A percentile compares a stretch with the other conserved stretches of the same genome.
These are phyloP conservation scores for Lasioglossum morio DNA, from an alignment of 2,888 invertebrate genomes.

Conservation along the genomic window DNA sequence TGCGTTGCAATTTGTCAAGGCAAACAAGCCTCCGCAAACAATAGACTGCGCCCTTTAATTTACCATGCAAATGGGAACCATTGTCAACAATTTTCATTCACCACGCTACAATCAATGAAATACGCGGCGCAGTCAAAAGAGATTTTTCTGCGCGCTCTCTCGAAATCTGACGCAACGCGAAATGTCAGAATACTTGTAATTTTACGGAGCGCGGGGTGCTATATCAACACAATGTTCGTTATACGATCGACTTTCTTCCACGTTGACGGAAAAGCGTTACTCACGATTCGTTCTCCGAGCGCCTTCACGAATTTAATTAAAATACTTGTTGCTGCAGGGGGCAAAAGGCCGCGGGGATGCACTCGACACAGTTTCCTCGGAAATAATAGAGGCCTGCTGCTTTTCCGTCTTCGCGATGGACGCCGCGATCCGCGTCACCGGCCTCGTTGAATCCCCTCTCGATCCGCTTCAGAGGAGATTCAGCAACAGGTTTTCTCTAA, in stretches of 20 bases:
- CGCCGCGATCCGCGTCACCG: background rate
- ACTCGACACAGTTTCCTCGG: background rate
- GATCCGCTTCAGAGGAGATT: background rate
- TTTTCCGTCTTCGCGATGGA: conserved; percentile 12
- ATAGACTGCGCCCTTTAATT: background rate
- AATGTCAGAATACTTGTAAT: background rate
- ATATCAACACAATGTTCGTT: background rate
- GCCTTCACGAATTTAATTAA: background rate
- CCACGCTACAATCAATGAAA: background rate
- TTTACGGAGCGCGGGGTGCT: background rate
- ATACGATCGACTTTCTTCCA: background rate
- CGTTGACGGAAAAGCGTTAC: background rate
- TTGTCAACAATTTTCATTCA: conserved; percentile 9
- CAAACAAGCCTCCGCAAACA: conserved; percentile 3
- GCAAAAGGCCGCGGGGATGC: background rate
- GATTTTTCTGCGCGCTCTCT: background rate
- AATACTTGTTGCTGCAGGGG: background rate
- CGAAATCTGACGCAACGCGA: background rate
- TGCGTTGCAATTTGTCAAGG: background rate
- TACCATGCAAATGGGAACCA: conserved; percentile 10
- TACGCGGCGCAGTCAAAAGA: background rate
- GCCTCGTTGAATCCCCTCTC: background rate
- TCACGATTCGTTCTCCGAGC: background rate
- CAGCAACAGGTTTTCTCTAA: conserved; percentile 40
- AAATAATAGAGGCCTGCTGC: background rate